Evolutionary conservation across 2,797 vertebrate genomes (phyloP).

Genomic region (Pagetopsis macropterus): DNA sequence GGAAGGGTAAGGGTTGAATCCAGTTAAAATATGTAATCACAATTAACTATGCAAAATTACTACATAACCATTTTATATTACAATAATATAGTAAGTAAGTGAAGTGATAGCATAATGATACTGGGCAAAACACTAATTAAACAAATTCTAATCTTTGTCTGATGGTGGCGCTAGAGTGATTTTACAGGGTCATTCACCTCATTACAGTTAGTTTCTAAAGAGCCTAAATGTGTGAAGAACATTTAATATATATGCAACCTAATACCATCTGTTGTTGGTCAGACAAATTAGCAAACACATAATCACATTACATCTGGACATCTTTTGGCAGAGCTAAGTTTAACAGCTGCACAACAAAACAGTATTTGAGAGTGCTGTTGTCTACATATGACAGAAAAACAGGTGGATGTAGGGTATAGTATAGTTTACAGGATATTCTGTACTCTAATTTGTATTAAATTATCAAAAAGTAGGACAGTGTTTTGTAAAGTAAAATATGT

Average conservation of each 20-base stretch:
- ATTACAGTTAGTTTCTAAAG: background rate
- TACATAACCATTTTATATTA: background rate
- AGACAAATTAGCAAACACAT: slow-evolving; percentile 15
- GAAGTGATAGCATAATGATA: background rate
- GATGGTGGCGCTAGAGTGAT: slow-evolving; percentile 25
- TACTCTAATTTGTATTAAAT: slow-evolving; percentile 2
- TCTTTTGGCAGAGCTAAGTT: background rate
- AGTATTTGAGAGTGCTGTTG: background rate
- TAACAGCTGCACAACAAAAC: slow-evolving; percentile 2
- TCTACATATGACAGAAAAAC: background rate
- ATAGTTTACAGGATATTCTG: background rate
- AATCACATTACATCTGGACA: slow-evolving; percentile 4
- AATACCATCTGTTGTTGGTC: background rate
- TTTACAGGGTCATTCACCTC: slow-evolving; percentile 2
- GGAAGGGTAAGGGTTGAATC: no score
- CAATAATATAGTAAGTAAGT: background rate
- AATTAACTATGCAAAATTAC: background rate
- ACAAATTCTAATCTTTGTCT: background rate
- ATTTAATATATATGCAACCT: background rate
- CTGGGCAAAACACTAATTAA: background rate
- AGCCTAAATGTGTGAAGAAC: slow-evolving; percentile 1
- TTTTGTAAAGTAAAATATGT: slow-evolving; percentile 1
- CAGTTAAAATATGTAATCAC: background rate
- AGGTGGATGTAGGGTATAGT: background rate
- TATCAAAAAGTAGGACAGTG: background rate